phyloP scores from a whole-genome alignment of 2,797 vertebrate genomes.

The Hydrolagus colliei region DNA sequence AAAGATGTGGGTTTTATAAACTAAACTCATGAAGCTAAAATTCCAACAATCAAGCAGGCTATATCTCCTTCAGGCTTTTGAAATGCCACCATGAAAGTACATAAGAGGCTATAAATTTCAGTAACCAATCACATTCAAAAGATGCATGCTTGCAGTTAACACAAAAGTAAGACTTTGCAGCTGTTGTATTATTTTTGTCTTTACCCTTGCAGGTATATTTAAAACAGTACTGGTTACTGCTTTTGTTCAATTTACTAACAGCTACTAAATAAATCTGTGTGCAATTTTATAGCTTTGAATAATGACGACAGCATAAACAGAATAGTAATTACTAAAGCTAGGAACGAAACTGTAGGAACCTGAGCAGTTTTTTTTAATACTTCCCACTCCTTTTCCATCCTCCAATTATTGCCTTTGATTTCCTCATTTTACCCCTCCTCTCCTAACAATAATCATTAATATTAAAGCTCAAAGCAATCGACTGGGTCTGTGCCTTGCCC shows the following conservation, averaged over 20 bases:
- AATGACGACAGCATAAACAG: not conserved
- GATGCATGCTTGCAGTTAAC: conserved; percentile 5
- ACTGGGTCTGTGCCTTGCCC: not conserved
- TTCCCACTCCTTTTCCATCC: not conserved
- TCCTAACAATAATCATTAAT: not conserved
- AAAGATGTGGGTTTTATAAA: conserved; percentile 12
- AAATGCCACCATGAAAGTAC: not conserved
- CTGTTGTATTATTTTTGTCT: conserved; percentile 5
- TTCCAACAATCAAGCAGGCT: not conserved
- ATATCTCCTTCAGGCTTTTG: not conserved
- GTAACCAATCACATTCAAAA: conserved; percentile 4
- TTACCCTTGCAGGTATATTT: conserved; percentile 21
- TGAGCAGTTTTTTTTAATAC: not conserved
- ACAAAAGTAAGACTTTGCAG: conserved; percentile 13
- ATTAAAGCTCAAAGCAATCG: not conserved
- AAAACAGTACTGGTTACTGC: conserved; percentile 3
- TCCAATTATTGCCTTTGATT: not conserved
- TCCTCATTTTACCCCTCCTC: not conserved
- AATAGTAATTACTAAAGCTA: not conserved
- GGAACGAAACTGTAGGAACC: not conserved
- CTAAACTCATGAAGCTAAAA: not conserved
- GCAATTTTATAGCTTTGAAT: not conserved
- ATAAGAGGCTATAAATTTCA: not conserved
- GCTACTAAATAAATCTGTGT: conserved; percentile 9
- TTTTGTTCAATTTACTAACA: not conserved